Base-by-base conservation (phyloP, 2,113 vertebrate species). In the Genyomyrus donnyi region DNA sequence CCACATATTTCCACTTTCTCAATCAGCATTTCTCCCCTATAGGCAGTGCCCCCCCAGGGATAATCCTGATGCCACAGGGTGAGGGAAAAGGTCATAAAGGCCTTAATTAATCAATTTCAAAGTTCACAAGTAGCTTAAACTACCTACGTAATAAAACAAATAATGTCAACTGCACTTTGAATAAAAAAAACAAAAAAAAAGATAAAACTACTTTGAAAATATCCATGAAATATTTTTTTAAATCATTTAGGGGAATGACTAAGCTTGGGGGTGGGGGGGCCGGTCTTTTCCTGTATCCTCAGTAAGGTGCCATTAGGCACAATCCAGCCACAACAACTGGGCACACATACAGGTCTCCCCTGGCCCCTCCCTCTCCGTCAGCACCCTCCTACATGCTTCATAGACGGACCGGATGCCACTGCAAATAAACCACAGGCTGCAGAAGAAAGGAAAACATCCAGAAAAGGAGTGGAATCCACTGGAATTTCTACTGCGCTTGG, bases 81-180 rank as follows among this genome's bases (percentile, higher is more conserved):
- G 58, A 15, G 88, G 15, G 7, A 84, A 89, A 42, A 84, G 48
- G 50, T 86, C 24, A 86, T 80, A 70, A 83, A 89, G 83, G 62
- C 35, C 58, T 31, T 85, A 90, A 90, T 88, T 42, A 91, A 88
- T 11, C 50, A 21, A 86, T 86, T 49, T 50, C 27, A 35, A 80
- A 80, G 35, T 80, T 19, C 35, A 77, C 7, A 77, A 39, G 74
- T 19, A 42, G 35, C 74, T 31, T 70, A 70, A 66, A 11, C n/a
- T n/a, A 66, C 62, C 9, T 39, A 42, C 42, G 74, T 8, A 39
- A 13, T 19, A 42, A 39, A 80, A 80, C 35, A 42, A 80, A 42
- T 80, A 80, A 35, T 39, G 87, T 39, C 83, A 27, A 31, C 53
- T 39, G 53, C 35, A 49, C 27, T n/a, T 62, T 27, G 10, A n/a